Conservation (phyloP, 2,113 vertebrate genomes). For the Plotosus lineatus region DNA sequence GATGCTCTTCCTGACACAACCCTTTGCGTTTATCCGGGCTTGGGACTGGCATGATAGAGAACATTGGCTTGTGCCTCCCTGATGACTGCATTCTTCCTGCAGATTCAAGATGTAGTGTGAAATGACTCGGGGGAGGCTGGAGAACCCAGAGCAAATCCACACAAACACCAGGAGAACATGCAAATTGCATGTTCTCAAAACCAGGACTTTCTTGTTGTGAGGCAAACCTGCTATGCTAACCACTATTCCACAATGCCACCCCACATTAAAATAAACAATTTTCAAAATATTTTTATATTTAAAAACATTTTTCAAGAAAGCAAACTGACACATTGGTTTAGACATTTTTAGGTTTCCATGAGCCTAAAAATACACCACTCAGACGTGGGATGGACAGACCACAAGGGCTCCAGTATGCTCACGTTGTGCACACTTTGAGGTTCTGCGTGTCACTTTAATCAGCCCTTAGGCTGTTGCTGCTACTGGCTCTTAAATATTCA, state of each 20-base stretch:
- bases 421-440: conserved; percentile 11
- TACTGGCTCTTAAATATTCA: conserved; percentile 23
- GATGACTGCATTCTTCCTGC: too few relatives aligned
- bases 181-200: too few relatives aligned
- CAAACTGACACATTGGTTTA: conserved; percentile 27
- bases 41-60: too few relatives aligned
- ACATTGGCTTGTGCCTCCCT: too few relatives aligned
- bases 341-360: conserved; percentile 47
- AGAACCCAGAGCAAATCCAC: too few relatives aligned
- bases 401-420: neutral
- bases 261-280: neutral
- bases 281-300: neutral
- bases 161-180: too few relatives aligned
- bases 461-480: conserved; percentile 1
- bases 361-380: conserved; percentile 48
- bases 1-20: too few relatives aligned
- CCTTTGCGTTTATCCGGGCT: too few relatives aligned
- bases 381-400: conserved; percentile 21
- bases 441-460: conserved; percentile 24
- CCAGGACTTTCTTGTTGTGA: too few relatives aligned
- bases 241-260: too few relatives aligned
- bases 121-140: too few relatives aligned
- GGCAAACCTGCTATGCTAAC: too few relatives aligned
- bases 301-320: conserved; percentile 7
- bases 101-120: neutral